Conservation (phyloP, 2,888 invertebrate genomes). For the Bombylius discolor region DNA sequence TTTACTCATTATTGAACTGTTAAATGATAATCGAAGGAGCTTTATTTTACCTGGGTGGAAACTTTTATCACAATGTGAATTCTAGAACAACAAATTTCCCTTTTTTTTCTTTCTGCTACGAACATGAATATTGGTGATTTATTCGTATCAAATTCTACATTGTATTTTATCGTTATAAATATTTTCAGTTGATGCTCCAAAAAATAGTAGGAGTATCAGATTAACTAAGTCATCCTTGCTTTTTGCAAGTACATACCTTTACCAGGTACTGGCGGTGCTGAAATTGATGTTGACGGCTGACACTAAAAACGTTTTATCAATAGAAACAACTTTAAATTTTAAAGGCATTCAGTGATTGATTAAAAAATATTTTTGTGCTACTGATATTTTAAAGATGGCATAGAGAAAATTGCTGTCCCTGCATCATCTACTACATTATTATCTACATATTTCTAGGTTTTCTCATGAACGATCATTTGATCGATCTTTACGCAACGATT, state of each 20-base stretch:
- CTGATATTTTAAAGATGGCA: constrained; percentile 3
- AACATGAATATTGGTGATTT: no score
- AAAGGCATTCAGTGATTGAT: constrained; percentile 3
- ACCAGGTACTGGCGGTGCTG: constrained; percentile 2
- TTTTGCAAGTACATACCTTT: constrained; percentile 4
- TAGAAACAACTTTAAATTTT: background rate
- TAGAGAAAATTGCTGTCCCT: constrained; percentile 2
- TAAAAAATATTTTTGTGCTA: constrained; percentile 11
- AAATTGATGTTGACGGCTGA: background rate
- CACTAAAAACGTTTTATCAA: background rate
- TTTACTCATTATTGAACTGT: no score
- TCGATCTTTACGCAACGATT: constrained; percentile 43
- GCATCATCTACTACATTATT: constrained; percentile 11
- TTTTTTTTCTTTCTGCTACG: no score
- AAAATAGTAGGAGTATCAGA: background rate
- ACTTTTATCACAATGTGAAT: no score
- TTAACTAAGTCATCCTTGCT: constrained; percentile 1
- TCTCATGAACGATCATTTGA: constrained; percentile 16
- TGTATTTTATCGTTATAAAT: background rate
- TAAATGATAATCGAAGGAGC: no score
- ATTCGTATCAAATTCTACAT: no score
- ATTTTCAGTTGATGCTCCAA: constrained; percentile 10
- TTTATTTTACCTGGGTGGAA: no score
- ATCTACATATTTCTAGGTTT: constrained; percentile 6
- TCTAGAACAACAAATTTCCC: no score